Evolutionary conservation across 1,140 invertebrate species (phyloP).

Genomic region (Megathymus violae): DNA sequence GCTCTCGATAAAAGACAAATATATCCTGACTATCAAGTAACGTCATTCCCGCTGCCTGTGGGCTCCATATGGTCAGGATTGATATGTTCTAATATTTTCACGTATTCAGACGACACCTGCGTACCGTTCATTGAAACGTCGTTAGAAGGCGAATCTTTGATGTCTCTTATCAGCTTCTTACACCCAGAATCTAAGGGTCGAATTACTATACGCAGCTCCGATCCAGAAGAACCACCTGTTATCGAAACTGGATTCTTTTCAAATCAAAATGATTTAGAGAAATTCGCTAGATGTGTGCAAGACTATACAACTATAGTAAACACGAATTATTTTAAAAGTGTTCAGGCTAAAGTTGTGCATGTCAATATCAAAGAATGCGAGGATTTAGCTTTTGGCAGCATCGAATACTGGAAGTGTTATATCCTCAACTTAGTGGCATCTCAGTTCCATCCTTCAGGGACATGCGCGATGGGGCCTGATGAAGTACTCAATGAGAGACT

Average conservation of each 20-base stretch:
- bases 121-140: slow-evolving; percentile 80
- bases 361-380: slow-evolving; percentile 74
- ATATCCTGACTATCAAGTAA: slow-evolving; percentile 58
- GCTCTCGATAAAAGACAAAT: slow-evolving; percentile 54
- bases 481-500: slow-evolving; percentile 84
- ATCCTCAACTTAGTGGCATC: slow-evolving; percentile 58
- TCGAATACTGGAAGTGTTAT: slow-evolving; percentile 86
- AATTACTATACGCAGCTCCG: slow-evolving; percentile 89
- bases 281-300: slow-evolving; percentile 90
- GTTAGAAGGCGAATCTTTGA: slow-evolving; percentile 88
- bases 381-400: slow-evolving; percentile 86
- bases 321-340: slow-evolving; percentile 82
- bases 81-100: slow-evolving; percentile 87
- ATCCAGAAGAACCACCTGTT: slow-evolving; percentile 93
- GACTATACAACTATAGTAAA: slow-evolving; percentile 82
- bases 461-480: slow-evolving; percentile 86
- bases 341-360: slow-evolving; percentile 66
- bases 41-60: slow-evolving; percentile 44
- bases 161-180: slow-evolving; percentile 90
- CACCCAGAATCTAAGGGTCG: slow-evolving; percentile 90
- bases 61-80: slow-evolving; percentile 85
- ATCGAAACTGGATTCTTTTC: slow-evolving; percentile 95
- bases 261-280: slow-evolving; percentile 89
- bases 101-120: slow-evolving; percentile 85
- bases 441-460: slow-evolving; percentile 76